Conservation (phyloP, 2,888 invertebrate genomes). For the Lycocerus yunnanus region DNA sequence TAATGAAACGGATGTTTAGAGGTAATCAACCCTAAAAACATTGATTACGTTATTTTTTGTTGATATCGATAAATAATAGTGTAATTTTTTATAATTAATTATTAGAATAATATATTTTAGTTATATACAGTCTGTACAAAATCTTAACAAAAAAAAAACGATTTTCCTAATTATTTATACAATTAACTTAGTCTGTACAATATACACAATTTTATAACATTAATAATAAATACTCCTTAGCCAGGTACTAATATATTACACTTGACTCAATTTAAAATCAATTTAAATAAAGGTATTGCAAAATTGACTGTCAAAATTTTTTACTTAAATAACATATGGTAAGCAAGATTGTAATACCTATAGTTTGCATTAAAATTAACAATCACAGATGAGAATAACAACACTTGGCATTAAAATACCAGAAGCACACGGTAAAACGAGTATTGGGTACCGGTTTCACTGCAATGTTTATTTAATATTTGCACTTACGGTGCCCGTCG, state of each 20-base stretch:
- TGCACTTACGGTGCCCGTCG: conserved; percentile 14
- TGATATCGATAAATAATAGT: too few species aligned
- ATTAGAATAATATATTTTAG: conserved; percentile 43
- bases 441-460: conserved; percentile 23
- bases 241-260: conserved; percentile 57
- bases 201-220: conserved; percentile 34
- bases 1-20: too few species aligned
- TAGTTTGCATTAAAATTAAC: conserved; percentile 38
- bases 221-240: conserved; percentile 54
- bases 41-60: too few species aligned
- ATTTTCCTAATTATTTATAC: conserved; percentile 37
- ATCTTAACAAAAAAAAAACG: conserved; percentile 41
- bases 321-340: conserved; percentile 5
- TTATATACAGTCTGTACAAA: conserved; percentile 54
- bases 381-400: conserved; percentile 37
- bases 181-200: conserved; percentile 42
- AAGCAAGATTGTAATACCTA: conserved; percentile 32
- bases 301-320: conserved; percentile 5
- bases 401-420: conserved; percentile 27
- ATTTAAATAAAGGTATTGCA: conserved; percentile 29
- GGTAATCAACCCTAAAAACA: too few species aligned
- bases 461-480: conserved; percentile 25
- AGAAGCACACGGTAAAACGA: conserved; percentile 29
- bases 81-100: conserved; percentile 7
- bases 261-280: conserved; percentile 42